Conservation (phyloP, 2,113 vertebrate genomes). For the Phyllopteryx taeniolatus region DNA sequence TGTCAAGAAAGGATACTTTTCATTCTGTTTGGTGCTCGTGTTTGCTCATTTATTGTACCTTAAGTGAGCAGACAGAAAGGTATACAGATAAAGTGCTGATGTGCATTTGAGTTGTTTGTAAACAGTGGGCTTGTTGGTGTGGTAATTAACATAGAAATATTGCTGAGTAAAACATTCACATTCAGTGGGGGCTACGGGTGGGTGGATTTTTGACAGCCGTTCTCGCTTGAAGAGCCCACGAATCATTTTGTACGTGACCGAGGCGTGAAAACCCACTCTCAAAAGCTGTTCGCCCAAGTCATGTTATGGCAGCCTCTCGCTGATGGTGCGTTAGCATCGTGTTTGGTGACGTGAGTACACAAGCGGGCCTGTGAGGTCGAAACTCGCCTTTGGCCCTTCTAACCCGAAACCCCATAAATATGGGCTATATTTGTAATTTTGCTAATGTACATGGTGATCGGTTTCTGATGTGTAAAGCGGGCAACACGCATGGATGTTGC, state of each 20-base stretch:
- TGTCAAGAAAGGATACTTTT: background rate
- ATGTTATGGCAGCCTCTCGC: background rate
- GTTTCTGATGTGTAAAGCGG: background rate
- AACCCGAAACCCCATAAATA: background rate
- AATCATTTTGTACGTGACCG: background rate
- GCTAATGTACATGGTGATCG: fast-evolving
- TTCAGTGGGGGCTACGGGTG: background rate
- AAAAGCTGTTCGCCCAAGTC: background rate
- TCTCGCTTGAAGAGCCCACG: background rate
- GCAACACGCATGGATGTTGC: background rate
- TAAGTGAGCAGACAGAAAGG: background rate
- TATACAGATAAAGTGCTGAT: background rate
- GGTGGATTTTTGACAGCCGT: conserved; percentile 6
- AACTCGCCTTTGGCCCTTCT: background rate
- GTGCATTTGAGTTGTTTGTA: conserved; percentile 44
- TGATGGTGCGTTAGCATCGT: conserved; percentile 40
- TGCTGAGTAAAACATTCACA: conserved; percentile 29
- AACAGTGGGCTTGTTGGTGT: conserved; percentile 32
- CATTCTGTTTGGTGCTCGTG: background rate
- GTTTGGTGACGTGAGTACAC: conserved; percentile 21
- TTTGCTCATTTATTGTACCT: background rate
- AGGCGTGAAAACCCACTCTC: background rate
- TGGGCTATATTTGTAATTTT: background rate
- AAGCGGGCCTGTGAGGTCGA: conserved; percentile 13
- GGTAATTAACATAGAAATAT: conserved; percentile 29